Evolutionary conservation across 2,888 invertebrate genomes (phyloP), one percentile per base, ranked within the genome.

Genomic region (Dryomyza anilis): DNA sequence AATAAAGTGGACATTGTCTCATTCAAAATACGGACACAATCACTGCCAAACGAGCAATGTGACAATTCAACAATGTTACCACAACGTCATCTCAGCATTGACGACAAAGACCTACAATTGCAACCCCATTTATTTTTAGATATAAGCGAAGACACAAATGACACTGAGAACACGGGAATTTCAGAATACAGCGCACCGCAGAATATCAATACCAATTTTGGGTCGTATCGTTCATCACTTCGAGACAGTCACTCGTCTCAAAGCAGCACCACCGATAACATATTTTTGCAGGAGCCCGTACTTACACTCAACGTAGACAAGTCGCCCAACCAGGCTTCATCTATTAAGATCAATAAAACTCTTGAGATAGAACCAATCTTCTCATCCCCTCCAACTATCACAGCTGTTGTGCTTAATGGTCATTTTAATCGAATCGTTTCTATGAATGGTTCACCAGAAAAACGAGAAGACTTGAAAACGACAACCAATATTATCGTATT

Each of bases 251-350:
- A 77, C 66, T 78, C 78, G 16, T 70, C 78, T 21, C 75, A 74
- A 52, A 77, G 77, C 66, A 71, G 74, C 72, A 64, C 70, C 33
- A 75, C 78, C 16, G 81, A 79, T 30, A 84, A 84, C 70, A 80
- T 84, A 67, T 84, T 84, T 68, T 71, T 84, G 43, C 83, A 83
- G 69, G 82, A 82, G 64, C 84, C 84, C 14, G 83, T 84, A 55
- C 73, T 84, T 19, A 81, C 77, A 23, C 73, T 84, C 21, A 79
- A 84, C 67, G 80, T 84, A 10, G 83, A 84, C 70, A 83, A 83
- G 63, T 80, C 81, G 14, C 78, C 76, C 43, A 83, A 82, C 71
- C 83, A 83, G 71, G 79, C 83, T 6, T 81, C 83, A 43, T 81
- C 79, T 25, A 82, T 83, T 30, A 81, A 78, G 70, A 83, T 83